Conservation (phyloP, 1,140 invertebrate species). For the Drosophila obscura region DNA sequence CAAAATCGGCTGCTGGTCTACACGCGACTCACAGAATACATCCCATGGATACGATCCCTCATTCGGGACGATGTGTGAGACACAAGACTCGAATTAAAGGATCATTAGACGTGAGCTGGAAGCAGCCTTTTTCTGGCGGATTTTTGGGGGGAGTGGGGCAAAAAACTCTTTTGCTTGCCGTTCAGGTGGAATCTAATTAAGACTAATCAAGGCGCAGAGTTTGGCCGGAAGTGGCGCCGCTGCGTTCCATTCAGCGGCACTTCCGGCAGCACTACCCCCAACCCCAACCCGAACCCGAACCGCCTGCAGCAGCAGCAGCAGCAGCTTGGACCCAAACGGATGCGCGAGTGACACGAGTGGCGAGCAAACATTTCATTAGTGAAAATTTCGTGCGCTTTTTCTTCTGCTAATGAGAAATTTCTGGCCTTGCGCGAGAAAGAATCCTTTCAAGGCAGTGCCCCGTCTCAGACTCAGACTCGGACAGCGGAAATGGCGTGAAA, state of each 20-base stretch:
- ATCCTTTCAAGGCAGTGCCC: conserved; percentile 68
- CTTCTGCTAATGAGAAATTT: conserved; percentile 78
- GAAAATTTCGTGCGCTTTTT: conserved; percentile 69
- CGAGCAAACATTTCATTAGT: conserved; percentile 82
- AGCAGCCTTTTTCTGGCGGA: not conserved
- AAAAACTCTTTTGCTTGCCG: conserved; percentile 1
- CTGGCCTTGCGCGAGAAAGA: conserved; percentile 63
- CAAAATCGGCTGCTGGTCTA: conserved; percentile 14
- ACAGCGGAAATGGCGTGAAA: conserved; percentile 73
- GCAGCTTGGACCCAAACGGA: conserved; percentile 49
- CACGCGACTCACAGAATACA: conserved; percentile 21
- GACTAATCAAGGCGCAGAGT: conserved; percentile 67
- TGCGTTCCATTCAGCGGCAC: conserved; percentile 51
- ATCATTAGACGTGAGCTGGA: no score
- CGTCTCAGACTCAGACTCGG: not conserved
- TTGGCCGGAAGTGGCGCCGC: conserved; percentile 55
- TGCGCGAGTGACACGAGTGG: conserved; percentile 78
- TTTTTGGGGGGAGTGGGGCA: not conserved
- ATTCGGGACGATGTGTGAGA: no score
- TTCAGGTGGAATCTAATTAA: conserved; percentile 73
- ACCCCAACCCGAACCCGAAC: not conserved
- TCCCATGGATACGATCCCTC: conserved; percentile 14
- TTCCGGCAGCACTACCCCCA: conserved; percentile 28
- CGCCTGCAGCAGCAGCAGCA: not conserved
- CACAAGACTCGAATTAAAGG: no score